A percentile compares a stretch with the other conserved stretches of the same genome.
phyloP scores from a whole-genome alignment of 2,797 vertebrate genomes.

The Bradypodion ventrale region DNA sequence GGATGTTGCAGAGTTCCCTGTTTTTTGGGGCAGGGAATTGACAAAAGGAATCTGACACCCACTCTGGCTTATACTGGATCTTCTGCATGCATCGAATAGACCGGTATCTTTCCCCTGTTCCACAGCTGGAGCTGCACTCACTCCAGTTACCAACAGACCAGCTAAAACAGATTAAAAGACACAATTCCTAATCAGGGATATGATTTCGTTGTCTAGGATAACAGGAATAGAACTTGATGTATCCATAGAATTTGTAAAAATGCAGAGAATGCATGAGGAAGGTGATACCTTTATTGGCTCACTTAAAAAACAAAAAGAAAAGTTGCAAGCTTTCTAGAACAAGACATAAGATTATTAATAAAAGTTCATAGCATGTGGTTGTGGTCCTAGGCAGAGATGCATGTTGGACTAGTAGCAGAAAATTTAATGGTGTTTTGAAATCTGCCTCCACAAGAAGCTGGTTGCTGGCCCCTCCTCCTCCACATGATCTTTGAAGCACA shows the following conservation, averaged over 20 bases:
- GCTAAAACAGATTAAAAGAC: slow-evolving; percentile 66
- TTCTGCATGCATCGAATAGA: slow-evolving; percentile 79
- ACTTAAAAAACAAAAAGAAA: too few species aligned
- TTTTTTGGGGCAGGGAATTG: slow-evolving; percentile 67
- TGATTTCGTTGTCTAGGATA: neutral
- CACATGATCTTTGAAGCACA: too few species aligned
- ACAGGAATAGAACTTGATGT: neutral
- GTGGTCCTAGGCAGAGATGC: too few species aligned
- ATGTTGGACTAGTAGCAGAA: too few species aligned
- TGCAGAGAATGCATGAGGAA: too few species aligned
- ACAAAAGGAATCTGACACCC: slow-evolving; percentile 73
- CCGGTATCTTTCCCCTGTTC: slow-evolving; percentile 81
- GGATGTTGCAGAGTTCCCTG: slow-evolving; percentile 78
- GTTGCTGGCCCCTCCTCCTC: too few species aligned
- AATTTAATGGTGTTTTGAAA: too few species aligned
- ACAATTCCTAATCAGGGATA: neutral
- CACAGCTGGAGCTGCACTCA: slow-evolving; percentile 83
- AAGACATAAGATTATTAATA: too few species aligned
- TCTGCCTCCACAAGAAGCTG: too few species aligned
- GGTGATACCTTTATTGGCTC: too few species aligned
- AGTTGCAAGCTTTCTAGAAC: too few species aligned
- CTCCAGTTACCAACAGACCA: slow-evolving; percentile 89
- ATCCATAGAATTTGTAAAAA: neutral
- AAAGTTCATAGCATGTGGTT: too few species aligned
- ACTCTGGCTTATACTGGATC: slow-evolving; percentile 67